These are phyloP conservation scores for Hippopotamus amphibius DNA, from an alignment of 2,113 vertebrate species.

Conservation along the genomic window DNA sequence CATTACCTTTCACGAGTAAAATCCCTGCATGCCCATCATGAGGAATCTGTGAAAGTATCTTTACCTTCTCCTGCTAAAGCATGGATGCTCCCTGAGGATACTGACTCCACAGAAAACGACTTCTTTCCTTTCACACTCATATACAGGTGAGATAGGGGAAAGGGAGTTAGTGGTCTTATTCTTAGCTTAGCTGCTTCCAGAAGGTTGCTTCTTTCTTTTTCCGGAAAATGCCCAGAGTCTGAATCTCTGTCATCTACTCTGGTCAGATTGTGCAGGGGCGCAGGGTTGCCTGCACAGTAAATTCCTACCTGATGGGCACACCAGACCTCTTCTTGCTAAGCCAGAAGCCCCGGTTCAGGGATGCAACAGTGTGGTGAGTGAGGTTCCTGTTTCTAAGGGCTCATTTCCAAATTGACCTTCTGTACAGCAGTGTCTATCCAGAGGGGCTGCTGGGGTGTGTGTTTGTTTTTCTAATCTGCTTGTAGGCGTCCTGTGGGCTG, in stretches of 20 bases:
- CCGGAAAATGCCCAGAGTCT: not conserved
- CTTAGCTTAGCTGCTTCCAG: not conserved
- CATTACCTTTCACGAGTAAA: not conserved
- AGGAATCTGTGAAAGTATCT: not conserved
- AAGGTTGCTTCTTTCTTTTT: not conserved
- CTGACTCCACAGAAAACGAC: not conserved
- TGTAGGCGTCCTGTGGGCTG: rapidly evolving
- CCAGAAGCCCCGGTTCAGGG: not conserved
- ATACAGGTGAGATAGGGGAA: not conserved
- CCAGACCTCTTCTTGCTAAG: not conserved
- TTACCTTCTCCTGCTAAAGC: not conserved
- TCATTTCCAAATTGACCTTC: not conserved
- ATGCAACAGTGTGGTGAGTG: not conserved
- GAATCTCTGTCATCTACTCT: not conserved
- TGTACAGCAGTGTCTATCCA: not conserved
- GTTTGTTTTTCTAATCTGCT: not conserved
- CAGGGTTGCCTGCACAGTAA: not conserved
- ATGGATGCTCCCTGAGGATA: not conserved
- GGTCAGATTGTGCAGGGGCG: not conserved
- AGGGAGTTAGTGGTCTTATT: not conserved
- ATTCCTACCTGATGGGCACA: not conserved
- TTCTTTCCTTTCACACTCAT: not conserved
- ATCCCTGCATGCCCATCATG: not conserved
- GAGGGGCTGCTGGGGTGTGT: not conserved
- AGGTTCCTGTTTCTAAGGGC: not conserved